Conservation (phyloP, 2,797 vertebrate species). For the Liparis tanakae region DNA sequence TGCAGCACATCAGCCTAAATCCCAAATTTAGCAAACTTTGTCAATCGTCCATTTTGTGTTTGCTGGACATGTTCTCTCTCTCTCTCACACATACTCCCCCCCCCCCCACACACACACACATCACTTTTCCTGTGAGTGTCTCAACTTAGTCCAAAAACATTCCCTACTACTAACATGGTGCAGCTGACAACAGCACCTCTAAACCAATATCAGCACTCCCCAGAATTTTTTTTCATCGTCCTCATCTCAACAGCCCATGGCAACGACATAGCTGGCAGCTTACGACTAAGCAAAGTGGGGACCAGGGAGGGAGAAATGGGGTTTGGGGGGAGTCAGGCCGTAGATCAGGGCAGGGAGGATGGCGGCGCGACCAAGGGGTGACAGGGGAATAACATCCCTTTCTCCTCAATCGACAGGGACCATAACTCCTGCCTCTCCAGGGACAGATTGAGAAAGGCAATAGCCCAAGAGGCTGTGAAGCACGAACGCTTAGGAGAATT, state of each 20-base stretch:
- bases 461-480: slow-evolving; percentile 97
- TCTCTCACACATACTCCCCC: slow-evolving; percentile 3
- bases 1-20: not conserved
- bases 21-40: not conserved
- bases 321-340: slow-evolving; percentile 80
- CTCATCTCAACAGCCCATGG: slow-evolving; percentile 72
- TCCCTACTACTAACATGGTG: slow-evolving; percentile 38
- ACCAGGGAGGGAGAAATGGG: slow-evolving; percentile 70
- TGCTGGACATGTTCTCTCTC: not conserved
- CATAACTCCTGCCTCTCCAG: slow-evolving; percentile 99
- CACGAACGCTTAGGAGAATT: slow-evolving; percentile 95
- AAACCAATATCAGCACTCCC: slow-evolving; percentile 67
- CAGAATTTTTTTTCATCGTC: slow-evolving; percentile 66
- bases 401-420: slow-evolving; percentile 99
- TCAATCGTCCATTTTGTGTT: not conserved
- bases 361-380: slow-evolving; percentile 89
- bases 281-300: slow-evolving; percentile 74
- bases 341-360: slow-evolving; percentile 95
- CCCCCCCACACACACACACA: slow-evolving; percentile 9
- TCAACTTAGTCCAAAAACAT: slow-evolving; percentile 45
- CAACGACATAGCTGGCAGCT: slow-evolving; percentile 71
- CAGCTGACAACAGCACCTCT: slow-evolving; percentile 52
- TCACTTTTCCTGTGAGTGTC: slow-evolving; percentile 23
- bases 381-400: slow-evolving; percentile 99
- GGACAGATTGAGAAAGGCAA: slow-evolving; percentile 99